Base-by-base conservation (phyloP, 2,888 invertebrate species). In the Dasysyrphus albostriatus region DNA sequence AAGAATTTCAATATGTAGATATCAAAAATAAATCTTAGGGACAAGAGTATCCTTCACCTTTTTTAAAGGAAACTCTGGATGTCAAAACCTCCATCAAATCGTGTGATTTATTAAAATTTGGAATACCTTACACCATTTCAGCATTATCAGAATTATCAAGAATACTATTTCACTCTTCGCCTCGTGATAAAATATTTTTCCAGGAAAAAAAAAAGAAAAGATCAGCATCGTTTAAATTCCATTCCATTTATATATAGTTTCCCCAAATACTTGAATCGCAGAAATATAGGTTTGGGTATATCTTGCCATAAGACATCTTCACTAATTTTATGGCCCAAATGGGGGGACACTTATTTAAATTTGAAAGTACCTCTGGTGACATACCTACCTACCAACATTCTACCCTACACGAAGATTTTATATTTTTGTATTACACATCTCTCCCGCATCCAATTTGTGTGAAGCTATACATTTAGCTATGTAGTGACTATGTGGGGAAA, bases 401-500 rank as follows among this genome's bases (percentile, higher is more conserved):
- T 49, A 49, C 49, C 49, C 49, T 49, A 49, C 49, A 9, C 19
- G 19, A 16, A 49, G 19, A 49, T 10, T 19, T 19, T 49, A 49
- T 49, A 49, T 49, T 19, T 49, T 49, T 49, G 10, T 49, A 19
- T 49, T 19, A 9, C 8, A 56, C 3, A 24, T n/a, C 32, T 56
- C 76, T 76, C 81, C 81, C 81, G 69, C 76, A 58, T 63, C n/a
- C 56, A 56, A 56, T 32, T 32, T 32, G n/a, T 34, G 58, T 24
- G 24, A 8, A 59, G 39, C 59, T 49, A 42, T 51, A 29, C 5
- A 39, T 24, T 24, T 3, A 24, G 24, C 24, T 56, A 39, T 65
- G n/a, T n/a, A n/a, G n/a, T n/a, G n/a, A 8, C 12, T 56, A 14
- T 56, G 32, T 32, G 61, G 56, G 63, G 24, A 24, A 76, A 56